phyloP scores from a whole-genome alignment of 2,113 vertebrate genomes.

The Nyctereutes procyonoides region DNA sequence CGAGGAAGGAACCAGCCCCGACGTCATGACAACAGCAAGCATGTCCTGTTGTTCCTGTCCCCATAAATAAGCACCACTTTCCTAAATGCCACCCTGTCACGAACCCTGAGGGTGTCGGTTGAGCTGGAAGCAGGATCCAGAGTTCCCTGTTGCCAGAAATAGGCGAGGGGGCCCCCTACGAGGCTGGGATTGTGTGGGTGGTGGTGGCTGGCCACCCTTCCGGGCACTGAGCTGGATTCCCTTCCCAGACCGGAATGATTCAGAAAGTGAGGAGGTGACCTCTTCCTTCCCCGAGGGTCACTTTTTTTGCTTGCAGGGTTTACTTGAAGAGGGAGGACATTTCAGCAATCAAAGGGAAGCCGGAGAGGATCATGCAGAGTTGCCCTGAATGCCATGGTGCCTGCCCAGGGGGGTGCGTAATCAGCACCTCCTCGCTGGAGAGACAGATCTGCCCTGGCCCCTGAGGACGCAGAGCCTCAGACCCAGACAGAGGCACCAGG shows the following conservation, averaged over 20 bases:
- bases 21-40: not conserved
- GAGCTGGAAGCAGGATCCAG: not conserved
- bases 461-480: rapidly evolving
- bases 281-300: not conserved
- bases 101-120: rapidly evolving
- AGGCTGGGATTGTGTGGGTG: rapidly evolving
- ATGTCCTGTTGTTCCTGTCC: not conserved
- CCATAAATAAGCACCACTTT: not conserved
- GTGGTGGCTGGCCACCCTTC: not conserved
- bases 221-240: not conserved
- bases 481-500: rapidly evolving
- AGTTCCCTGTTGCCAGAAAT: slow-evolving; percentile 50
- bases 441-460: rapidly evolving
- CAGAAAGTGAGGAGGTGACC: slow-evolving; percentile 57
- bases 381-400: rapidly evolving
- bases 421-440: rapidly evolving
- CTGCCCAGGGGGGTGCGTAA: rapidly evolving
- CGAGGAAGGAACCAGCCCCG: not conserved
- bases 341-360: not conserved
- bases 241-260: slow-evolving; percentile 61
- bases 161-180: not conserved
- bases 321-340: not conserved
- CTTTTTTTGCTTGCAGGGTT: not conserved
- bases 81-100: not conserved
- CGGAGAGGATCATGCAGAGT: not conserved